Base-by-base conservation (phyloP, 2,113 vertebrate species). In the Strix aluco region DNA sequence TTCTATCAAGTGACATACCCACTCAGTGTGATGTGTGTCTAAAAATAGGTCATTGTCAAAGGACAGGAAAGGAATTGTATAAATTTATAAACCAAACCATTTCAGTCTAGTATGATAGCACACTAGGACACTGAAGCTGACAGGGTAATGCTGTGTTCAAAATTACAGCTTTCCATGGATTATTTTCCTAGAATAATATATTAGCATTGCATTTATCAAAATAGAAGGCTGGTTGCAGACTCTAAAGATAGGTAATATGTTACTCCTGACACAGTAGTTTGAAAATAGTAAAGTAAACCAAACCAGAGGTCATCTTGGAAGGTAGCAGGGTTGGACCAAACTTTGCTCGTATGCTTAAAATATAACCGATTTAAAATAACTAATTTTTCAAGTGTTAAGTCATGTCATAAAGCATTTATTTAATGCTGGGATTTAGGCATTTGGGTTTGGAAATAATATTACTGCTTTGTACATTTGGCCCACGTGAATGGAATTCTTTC, bases 1-100 rank as follows among this genome's bases (percentile, higher is more conserved):
- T 97, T 97, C 97, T 96, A 97, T 97, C 97, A 98, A 97, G 63
- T 97, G 97, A 97, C 97, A 97, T 94, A 91, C 94, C 65, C 65
- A 90, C 86, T 97, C 97, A 97, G 80, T 77, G 75, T 97, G 97
- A 97, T 94, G 85, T 62, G 65, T 93, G 91, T 86, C 94, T 97
- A 93, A 97, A 97, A 96, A 97, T 96, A 97, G 95, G 94, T 96
- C 95, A 95, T 91, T 96, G 95, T 97, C 90, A 88, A 95, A 97
- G 74, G 92, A 97, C 89, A 92, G 94, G 80, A 83, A 91, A 94
- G 86, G 78, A 93, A 93, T 90, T 77, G 62, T 73, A 85, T 42
- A 86, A 66, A 94, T 71, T 75, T 67, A 70, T 49, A 51, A 79
- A 73, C 51, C 12, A 71, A 94, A 88, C 75, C 90, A 72, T 29